Base-by-base conservation (phyloP, 2,888 invertebrate species). In the Marasmarcha lunaedactyla region DNA sequence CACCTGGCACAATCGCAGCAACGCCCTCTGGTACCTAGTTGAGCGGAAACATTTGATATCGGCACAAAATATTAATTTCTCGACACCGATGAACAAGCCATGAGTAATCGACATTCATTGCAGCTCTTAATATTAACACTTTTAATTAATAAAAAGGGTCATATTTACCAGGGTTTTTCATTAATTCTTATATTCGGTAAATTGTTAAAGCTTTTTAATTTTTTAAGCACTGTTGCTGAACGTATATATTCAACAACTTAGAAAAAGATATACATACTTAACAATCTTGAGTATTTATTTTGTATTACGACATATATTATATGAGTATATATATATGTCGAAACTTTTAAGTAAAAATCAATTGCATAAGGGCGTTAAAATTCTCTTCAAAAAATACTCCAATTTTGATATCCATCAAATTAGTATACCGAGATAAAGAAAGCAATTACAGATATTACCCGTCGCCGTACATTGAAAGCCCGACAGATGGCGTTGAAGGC, bases 31-130 rank as follows among this genome's bases (percentile, higher is more conserved):
- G 77, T 71, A 71, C 64, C 64, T 76, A 79, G 81, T 78, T 76
- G 78, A 79, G 81, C 79, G 79, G 76, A 66, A 79, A 77, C 78
- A 70, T 72, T 78, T 79, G 70, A 78, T 83, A 79, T 78, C 71
- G 72, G 71, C 63, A 77, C 71, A 71, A 79, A 78, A 79, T 81
- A 81, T 83, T 83, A 83, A 79, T 83, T 77, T 79, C 72, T 71
- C 71, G 68, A 59, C 69, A 69, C 70, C 77, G 74, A 77, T 78
- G 71, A 77, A 72, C 59, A 62, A 58, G 63, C 71, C 74, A 74
- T 59, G 65, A 69, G 71, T 74, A 78, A 76, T 74, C 65, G 71
- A 63, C 70, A 71, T 72, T 77, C 78, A 79, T 79, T 77, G 74
- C 71, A 71, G 76, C 70, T 20, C 72, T 68, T 69, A 68, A 71